Base-by-base conservation (phyloP, 2,888 invertebrate species). In the Eupithecia subfuscata region DNA sequence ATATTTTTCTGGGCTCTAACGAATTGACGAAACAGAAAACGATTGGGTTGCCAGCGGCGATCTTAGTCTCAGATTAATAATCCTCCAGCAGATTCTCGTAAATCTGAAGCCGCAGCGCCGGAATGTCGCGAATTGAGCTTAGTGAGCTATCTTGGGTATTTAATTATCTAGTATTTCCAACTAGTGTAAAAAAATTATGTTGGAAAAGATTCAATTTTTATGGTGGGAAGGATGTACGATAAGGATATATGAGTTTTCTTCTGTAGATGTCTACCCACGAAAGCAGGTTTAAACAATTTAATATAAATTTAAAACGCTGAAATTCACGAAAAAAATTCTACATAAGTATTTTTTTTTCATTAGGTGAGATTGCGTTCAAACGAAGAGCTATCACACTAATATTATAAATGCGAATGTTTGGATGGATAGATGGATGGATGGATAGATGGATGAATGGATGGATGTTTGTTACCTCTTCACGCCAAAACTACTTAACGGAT, bases 21-120 rank as follows among this genome's bases (percentile, higher is more conserved):
- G 60, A 56, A 60, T 60, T 60, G 60, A 60, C 70, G 71, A 75
- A 63, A 72, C 71, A 67, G 76, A 74, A 70, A 79, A 74, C 70
- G 71, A 79, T 77, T 75, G 73, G 76, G 77, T 70, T 74, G 75
- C 74, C 65, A 64, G 37, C 75, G 68, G 74, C 71, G 76, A 76
- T 79, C 78, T 75, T 75, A 81, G 64, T 76, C 65, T 22, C 71
- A 78, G 79, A 80, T 81, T 80, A 81, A 81, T 81, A 78, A 81
- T 78, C 77, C 71, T 77, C 77, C 73, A 73, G 74, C 75, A 74
- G 78, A 77, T 79, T 56, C 60, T 60, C 60, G 60, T 60, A 80
- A 81, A 80, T 81, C 77, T 80, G 77, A 77, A 73, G 79, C 73
- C 76, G 75, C 77, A 78, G 76, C 73, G 79, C 81, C 73, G 69